Conservation (phyloP, 2,113 vertebrate species). For the Siniperca chuatsi region DNA sequence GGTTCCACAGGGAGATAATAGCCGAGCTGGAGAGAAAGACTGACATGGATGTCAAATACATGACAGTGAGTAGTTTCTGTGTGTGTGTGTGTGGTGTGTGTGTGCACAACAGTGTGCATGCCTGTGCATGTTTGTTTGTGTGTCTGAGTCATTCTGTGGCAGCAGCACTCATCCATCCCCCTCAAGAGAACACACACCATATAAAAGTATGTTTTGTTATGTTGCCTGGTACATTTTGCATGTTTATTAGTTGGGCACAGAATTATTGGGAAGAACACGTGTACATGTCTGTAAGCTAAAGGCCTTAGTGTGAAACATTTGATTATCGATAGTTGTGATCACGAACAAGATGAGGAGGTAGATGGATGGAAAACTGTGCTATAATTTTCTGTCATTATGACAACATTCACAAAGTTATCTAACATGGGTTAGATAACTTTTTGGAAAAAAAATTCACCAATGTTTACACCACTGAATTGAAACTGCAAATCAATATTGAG, state of each 20-base stretch:
- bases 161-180: not conserved
- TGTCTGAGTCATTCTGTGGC: conserved; percentile 1
- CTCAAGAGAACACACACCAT: not conserved
- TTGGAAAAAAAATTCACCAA: too few relatives aligned
- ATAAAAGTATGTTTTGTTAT: not conserved
- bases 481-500: not conserved
- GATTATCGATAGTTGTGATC: not conserved
- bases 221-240: not conserved
- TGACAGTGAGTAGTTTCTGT: conserved; percentile 90
- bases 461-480: not conserved
- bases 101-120: not conserved
- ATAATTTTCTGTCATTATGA: conserved; percentile 16
- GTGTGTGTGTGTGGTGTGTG: not conserved
- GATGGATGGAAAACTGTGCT: not conserved
- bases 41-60: conserved; percentile 97
- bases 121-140: not conserved
- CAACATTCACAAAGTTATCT: too few relatives aligned
- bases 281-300: not conserved
- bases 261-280: not conserved
- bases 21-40: conserved; percentile 95
- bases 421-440: too few relatives aligned
- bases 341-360: not conserved
- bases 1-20: conserved; percentile 96
- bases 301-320: not conserved
- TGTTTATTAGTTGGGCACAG: not conserved